Evolutionary conservation across 2,113 vertebrate genomes (phyloP).

Genomic region (Caracal caracal): DNA sequence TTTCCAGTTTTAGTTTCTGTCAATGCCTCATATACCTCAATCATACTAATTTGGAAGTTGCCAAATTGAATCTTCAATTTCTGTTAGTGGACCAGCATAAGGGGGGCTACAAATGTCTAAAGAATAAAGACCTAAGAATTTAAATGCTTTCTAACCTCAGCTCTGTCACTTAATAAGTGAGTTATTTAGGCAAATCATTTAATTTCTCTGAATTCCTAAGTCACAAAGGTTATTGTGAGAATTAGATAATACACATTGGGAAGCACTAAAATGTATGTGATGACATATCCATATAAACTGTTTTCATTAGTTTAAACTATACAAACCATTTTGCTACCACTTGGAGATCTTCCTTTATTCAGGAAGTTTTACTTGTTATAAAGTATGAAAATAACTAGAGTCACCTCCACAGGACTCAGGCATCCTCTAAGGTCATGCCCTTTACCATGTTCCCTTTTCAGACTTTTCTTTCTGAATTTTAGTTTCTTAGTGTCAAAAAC

Average conservation of each 20-base stretch:
- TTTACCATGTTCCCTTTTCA: not conserved
- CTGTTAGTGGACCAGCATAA: not conserved
- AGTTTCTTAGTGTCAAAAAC: not conserved
- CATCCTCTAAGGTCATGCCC: not conserved
- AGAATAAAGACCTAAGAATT: not conserved
- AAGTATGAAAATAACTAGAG: not conserved
- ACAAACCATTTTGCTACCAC: not conserved
- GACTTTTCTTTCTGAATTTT: not conserved
- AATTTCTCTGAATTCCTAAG: not conserved
- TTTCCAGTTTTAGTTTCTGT: not conserved
- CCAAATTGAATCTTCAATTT: not conserved
- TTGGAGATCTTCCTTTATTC: not conserved
- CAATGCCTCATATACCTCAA: not conserved
- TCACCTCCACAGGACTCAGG: not conserved
- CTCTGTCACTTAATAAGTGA: not conserved
- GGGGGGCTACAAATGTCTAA: not conserved
- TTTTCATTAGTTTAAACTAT: slow-evolving; percentile 38
- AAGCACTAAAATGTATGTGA: not conserved
- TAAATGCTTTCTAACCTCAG: not conserved
- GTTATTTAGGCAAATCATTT: not conserved
- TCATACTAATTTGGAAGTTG: not conserved
- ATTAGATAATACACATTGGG: not conserved
- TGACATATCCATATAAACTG: not conserved
- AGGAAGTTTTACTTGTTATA: not conserved
- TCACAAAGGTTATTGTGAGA: not conserved